These are phyloP conservation scores for Priapulus caudatus DNA, from an alignment of 2,888 invertebrate species.

Conservation along the genomic window DNA sequence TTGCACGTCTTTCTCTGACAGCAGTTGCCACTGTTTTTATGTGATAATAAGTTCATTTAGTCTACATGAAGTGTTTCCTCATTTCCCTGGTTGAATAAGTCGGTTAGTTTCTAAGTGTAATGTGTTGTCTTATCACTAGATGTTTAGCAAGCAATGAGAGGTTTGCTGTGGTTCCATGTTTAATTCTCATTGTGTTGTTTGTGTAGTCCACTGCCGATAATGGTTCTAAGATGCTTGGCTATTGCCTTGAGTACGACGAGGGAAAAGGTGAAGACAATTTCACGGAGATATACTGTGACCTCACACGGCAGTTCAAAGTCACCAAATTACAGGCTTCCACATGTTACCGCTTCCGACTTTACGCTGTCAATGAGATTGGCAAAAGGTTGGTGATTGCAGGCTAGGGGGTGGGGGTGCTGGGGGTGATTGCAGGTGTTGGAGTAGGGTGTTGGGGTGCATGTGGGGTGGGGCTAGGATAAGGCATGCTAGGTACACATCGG, in stretches of 20 bases:
- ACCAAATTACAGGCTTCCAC: constrained; percentile 64
- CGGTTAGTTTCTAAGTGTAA: constrained; percentile 12
- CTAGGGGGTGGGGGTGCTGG: no score
- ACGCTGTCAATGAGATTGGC: constrained; percentile 69
- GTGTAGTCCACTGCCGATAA: constrained; percentile 61
- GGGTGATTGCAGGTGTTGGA: no score
- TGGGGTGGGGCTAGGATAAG: no score
- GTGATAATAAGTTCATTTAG: background rate
- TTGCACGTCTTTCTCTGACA: no score
- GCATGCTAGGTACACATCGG: no score
- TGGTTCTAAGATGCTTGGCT: constrained; percentile 62
- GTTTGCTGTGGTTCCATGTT: no score
- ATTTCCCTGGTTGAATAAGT: no score
- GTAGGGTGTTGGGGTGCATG: no score
- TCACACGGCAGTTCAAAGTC: constrained; percentile 61
- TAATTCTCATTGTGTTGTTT: no score
- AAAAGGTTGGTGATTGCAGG: constrained; percentile 45
- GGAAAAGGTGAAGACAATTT: constrained; percentile 47
- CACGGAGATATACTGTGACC: constrained; percentile 57
- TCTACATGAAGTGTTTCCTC: no score
- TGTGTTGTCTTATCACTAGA: constrained; percentile 17
- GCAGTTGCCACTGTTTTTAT: background rate
- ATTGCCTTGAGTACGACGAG: constrained; percentile 52
- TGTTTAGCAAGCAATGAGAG: no score
- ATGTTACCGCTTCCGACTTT: constrained; percentile 64